These are phyloP conservation scores for Geococcyx californianus DNA, from an alignment of 2,113 vertebrate genomes.

Conservation along the genomic window DNA sequence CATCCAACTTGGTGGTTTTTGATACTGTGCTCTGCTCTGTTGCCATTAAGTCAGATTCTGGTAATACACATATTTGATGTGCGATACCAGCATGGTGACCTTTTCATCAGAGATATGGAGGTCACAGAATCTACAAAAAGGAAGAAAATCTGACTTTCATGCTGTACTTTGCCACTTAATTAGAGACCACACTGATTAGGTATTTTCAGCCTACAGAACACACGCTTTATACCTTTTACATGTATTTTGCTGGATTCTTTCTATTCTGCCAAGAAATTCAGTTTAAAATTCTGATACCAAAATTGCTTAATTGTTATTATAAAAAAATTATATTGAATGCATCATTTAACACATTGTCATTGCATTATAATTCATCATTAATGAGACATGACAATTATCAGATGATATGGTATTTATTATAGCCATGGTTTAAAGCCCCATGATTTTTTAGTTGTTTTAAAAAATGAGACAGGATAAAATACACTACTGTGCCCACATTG, in stretches of 20 bases:
- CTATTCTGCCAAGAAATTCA: background rate
- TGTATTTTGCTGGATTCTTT: background rate
- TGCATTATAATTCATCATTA: background rate
- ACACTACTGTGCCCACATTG: background rate
- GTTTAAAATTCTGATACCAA: background rate
- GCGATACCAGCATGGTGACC: background rate
- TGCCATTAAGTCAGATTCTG: background rate
- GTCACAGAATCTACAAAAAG: background rate
- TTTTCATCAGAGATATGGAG: background rate
- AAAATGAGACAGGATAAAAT: background rate
- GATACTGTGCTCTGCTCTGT: background rate
- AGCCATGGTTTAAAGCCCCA: background rate
- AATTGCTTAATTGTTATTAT: background rate
- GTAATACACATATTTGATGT: background rate
- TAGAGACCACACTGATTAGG: background rate
- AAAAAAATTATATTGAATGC: background rate
- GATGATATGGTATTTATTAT: background rate
- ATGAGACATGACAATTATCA: background rate
- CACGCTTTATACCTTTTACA: background rate
- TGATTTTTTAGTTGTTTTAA: background rate
- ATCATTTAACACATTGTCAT: background rate
- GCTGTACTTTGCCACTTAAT: background rate
- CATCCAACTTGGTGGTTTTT: background rate
- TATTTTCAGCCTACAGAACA: background rate
- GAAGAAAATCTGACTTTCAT: background rate